Evolutionary conservation across 2,797 vertebrate genomes (phyloP).

Genomic region (Austrolebias charrua): DNA sequence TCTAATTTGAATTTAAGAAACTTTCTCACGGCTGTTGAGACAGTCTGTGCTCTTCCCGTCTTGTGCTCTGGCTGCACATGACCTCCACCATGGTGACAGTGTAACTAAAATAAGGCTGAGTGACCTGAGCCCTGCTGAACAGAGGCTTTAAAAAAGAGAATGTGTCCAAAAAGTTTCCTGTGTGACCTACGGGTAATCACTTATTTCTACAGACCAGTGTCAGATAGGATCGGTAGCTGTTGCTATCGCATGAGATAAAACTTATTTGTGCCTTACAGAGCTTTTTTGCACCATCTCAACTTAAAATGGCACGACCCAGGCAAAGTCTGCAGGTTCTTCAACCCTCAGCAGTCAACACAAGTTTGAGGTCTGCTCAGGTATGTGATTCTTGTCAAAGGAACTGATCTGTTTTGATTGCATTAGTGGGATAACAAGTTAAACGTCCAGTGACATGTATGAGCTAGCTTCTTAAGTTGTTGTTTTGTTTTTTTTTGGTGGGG

Average conservation of each 20-base stretch:
- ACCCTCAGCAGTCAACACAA: slow-evolving; percentile 79
- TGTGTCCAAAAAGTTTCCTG: slow-evolving; percentile 27
- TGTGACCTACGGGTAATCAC: slow-evolving; percentile 23
- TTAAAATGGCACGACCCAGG: slow-evolving; percentile 69
- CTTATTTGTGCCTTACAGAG: slow-evolving; percentile 68
- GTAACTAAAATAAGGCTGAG: slow-evolving; percentile 73
- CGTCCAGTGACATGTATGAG: neutral
- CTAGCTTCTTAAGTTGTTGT: neutral
- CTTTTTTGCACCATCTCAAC: slow-evolving; percentile 66
- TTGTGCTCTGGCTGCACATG: slow-evolving; percentile 69
- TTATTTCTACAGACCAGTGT: slow-evolving; percentile 16
- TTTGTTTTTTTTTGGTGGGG: neutral
- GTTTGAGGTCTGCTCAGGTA: slow-evolving; percentile 83
- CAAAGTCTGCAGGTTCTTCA: slow-evolving; percentile 89
- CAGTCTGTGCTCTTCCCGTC: slow-evolving; percentile 63
- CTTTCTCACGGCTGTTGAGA: slow-evolving; percentile 83
- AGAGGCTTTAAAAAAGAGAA: slow-evolving; percentile 49
- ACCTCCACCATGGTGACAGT: slow-evolving; percentile 78
- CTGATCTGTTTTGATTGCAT: neutral
- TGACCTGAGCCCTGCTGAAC: slow-evolving; percentile 75
- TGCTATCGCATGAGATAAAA: neutral
- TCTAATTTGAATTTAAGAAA: slow-evolving; percentile 63
- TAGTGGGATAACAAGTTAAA: neutral
- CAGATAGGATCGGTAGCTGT: neutral
- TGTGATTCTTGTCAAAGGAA: neutral